Conservation (phyloP, 1,140 invertebrate genomes). For the Drosophila parabipectinata region DNA sequence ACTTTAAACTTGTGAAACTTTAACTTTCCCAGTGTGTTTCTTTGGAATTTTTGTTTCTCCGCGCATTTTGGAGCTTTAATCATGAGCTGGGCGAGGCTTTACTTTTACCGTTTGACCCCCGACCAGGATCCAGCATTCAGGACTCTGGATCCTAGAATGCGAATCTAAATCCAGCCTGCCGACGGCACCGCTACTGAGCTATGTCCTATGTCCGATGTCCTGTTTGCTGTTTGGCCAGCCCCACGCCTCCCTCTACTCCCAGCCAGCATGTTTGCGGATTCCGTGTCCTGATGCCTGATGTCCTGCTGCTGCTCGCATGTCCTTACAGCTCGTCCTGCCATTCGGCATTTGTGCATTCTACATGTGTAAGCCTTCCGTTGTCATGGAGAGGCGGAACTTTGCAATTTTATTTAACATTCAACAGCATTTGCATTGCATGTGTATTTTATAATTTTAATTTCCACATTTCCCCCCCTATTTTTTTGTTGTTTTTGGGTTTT, state of each 20-base stretch:
- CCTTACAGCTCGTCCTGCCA: constrained; percentile 17
- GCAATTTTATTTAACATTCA: background rate
- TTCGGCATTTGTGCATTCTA: background rate
- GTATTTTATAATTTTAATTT: background rate
- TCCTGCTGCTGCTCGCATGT: constrained; percentile 33
- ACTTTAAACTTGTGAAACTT: no score
- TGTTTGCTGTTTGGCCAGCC: constrained; percentile 15
- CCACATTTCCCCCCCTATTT: background rate
- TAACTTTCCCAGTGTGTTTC: no score
- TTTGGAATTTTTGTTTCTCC: constrained; percentile 2
- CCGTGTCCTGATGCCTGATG: constrained; percentile 16
- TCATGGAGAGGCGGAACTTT: background rate
- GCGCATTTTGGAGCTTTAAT: constrained; percentile 68
- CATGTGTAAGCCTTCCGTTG: constrained; percentile 11
- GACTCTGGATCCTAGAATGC: constrained; percentile 5
- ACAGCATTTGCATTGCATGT: background rate
- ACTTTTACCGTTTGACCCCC: constrained; percentile 52
- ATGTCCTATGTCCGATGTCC: constrained; percentile 28
- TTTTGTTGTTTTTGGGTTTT: background rate
- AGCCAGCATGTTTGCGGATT: constrained; percentile 61
- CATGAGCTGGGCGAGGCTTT: constrained; percentile 51
- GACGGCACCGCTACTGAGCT: constrained; percentile 5
- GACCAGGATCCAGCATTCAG: background rate
- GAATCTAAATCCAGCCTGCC: background rate
- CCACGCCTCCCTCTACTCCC: background rate